Evolutionary conservation across 1,140 invertebrate species (phyloP).

Genomic region (Drosophila sechellia): DNA sequence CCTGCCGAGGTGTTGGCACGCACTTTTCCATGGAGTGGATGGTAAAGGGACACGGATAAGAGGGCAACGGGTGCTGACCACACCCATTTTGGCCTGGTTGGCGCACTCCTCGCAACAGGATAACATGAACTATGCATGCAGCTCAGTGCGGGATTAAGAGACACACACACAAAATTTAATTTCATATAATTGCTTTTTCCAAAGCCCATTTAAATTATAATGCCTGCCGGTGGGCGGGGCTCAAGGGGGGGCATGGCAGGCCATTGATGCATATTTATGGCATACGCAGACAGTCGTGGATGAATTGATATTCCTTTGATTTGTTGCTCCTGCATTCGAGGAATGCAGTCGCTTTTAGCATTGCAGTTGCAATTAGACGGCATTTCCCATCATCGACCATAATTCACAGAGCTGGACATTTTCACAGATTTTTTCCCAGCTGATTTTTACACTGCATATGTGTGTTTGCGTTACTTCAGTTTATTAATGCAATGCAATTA

Average conservation of each 20-base stretch:
- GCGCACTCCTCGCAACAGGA: slow-evolving; percentile 50
- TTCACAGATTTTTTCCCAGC: slow-evolving; percentile 21
- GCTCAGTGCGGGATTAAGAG: slow-evolving; percentile 69
- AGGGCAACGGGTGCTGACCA: slow-evolving; percentile 4
- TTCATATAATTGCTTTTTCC: slow-evolving; percentile 81
- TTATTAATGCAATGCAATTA: slow-evolving; percentile 81
- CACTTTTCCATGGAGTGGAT: slow-evolving; percentile 38
- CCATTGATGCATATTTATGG: slow-evolving; percentile 76
- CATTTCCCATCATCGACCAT: slow-evolving; percentile 39
- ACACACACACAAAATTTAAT: slow-evolving; percentile 71
- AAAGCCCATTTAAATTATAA: slow-evolving; percentile 82
- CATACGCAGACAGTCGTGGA: slow-evolving; percentile 74
- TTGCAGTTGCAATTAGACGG: slow-evolving; percentile 67
- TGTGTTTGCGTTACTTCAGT: slow-evolving; percentile 53
- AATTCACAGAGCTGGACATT: slow-evolving; percentile 17
- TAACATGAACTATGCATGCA: slow-evolving; percentile 79
- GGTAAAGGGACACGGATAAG: not conserved
- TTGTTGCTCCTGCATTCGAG: slow-evolving; percentile 55
- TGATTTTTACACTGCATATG: slow-evolving; percentile 15
- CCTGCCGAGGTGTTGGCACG: slow-evolving; percentile 57
- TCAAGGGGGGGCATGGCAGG: not conserved
- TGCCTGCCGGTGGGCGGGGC: slow-evolving; percentile 39
- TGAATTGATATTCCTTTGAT: slow-evolving; percentile 72
- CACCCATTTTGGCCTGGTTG: slow-evolving; percentile 23
- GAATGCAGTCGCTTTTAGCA: slow-evolving; percentile 14